Base-by-base conservation (phyloP, 2,113 vertebrate genomes). In the Clarias macrocephalus region DNA sequence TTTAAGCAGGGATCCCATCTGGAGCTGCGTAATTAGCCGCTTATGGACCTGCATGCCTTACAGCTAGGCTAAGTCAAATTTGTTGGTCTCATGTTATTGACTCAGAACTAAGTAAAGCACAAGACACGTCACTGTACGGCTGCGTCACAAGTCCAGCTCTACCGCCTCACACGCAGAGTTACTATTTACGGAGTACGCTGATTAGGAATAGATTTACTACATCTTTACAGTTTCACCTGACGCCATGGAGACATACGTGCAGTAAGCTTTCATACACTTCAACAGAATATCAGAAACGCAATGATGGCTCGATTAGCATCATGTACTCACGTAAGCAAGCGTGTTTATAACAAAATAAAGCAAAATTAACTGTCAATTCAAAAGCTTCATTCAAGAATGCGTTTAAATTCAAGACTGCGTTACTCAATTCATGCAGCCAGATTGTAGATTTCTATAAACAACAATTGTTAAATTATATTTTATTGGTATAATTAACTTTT, bases 1-100 rank as follows among this genome's bases (percentile, higher is more conserved):
- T 60, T 86, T 81, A 81, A 48, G 79, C 77, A 72, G 65, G 48
- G 84, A 86, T 80, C 33, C 85, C 85, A 80, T 80, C 85, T 80
- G 76, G 79, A 81, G 63, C 30, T 37, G 30, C 25, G 52, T 81
- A 80, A 80, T 85, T 85, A 86, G 85, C 42, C 18, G 33, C 77
- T 81, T 70, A 81, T 81, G 65, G 85, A 81, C 54, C 33, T 42
- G 54, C 65, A 25, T 86, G 85, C 77, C 65, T 81, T 80, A 86
- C 37, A 82, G 85, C 65, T 59, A 70, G 3, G 76, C 28, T 80
- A 79, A 56, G 75, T 57, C 18, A 86, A 66, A 80, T 86, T 70
- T 59, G 77, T 70, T 80, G 63, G 48, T 68, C 85, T 68, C 85
- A 68, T 80, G 28, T 86, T 66, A 80, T 86, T 82, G 79, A 86